Evolutionary conservation across 2,797 vertebrate species (phyloP).

Genomic region (Moxostoma hubbsi): DNA sequence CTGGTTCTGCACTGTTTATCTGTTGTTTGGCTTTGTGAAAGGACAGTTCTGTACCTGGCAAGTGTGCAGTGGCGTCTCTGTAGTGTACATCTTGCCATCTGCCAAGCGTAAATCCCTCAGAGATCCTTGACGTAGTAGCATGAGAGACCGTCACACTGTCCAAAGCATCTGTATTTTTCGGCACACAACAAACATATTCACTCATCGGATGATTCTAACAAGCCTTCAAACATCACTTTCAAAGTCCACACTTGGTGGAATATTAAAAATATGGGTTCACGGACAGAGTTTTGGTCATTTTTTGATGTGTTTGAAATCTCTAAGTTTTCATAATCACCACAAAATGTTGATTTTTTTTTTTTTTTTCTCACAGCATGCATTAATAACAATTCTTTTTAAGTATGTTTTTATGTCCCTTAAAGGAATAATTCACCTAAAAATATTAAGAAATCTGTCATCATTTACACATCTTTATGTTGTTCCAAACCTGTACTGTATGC

Average conservation of each 20-base stretch:
- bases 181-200: constrained; percentile 64
- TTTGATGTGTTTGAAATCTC: neutral
- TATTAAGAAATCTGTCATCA: too few relatives aligned
- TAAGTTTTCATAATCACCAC: neutral
- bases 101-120: constrained; percentile 79
- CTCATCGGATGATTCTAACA: constrained; percentile 69
- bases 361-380: neutral
- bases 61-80: constrained; percentile 72
- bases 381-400: too few relatives aligned
- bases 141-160: constrained; percentile 74
- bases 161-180: constrained; percentile 76
- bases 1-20: constrained; percentile 64
- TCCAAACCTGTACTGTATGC: too few relatives aligned
- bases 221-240: neutral
- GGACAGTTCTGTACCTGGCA: constrained; percentile 69
- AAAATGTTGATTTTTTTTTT: neutral
- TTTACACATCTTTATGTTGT: too few relatives aligned
- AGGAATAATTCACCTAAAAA: too few relatives aligned
- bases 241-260: neutral
- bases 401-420: too few relatives aligned
- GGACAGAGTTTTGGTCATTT: neutral
- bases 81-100: constrained; percentile 71
- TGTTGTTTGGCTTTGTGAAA: constrained; percentile 27
- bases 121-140: constrained; percentile 70
- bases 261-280: neutral